Percentiles rank a stretch among this genome's conserved stretches.
phyloP scores from a whole-genome alignment of 2,797 vertebrate species.

The Melanotaenia trifasciata region DNA sequence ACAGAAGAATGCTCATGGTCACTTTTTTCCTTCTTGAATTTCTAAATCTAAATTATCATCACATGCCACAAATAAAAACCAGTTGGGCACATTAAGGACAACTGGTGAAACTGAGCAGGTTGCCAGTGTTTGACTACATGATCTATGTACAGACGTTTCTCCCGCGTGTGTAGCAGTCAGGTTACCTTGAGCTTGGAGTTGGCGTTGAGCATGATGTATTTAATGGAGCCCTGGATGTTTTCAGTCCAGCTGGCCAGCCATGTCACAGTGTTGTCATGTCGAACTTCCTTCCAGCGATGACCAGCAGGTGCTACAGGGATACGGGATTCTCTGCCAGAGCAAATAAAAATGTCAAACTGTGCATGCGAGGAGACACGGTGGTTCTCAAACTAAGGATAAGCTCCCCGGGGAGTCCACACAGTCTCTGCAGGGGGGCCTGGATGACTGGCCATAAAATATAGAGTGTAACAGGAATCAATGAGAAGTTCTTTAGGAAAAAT shows the following conservation, averaged over 20 bases:
- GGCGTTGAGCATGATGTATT: conserved; percentile 88
- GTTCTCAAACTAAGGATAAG: not conserved
- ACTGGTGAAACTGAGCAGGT: no score
- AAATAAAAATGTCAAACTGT: not conserved
- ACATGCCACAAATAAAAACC: not conserved
- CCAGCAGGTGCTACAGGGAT: conserved; percentile 79
- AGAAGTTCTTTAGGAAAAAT: not conserved
- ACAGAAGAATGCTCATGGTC: not conserved
- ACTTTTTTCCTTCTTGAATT: no score
- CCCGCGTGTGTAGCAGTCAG: not conserved
- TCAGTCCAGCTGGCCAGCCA: conserved; percentile 84
- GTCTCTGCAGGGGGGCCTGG: not conserved
- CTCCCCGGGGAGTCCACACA: not conserved
- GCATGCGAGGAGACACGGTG: not conserved
- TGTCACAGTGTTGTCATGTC: conserved; percentile 73
- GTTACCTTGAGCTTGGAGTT: conserved; percentile 88
- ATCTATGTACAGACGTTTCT: no score
- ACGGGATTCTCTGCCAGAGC: conserved; percentile 64
- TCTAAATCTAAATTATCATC: not conserved
- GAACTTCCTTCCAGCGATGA: conserved; percentile 82
- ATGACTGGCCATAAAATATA: not conserved
- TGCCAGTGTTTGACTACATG: no score
- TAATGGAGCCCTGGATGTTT: conserved; percentile 79
- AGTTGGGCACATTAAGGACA: no score
- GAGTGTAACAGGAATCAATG: not conserved